Base-by-base conservation (phyloP, 2,113 vertebrate genomes). In the Hyla sarda region DNA sequence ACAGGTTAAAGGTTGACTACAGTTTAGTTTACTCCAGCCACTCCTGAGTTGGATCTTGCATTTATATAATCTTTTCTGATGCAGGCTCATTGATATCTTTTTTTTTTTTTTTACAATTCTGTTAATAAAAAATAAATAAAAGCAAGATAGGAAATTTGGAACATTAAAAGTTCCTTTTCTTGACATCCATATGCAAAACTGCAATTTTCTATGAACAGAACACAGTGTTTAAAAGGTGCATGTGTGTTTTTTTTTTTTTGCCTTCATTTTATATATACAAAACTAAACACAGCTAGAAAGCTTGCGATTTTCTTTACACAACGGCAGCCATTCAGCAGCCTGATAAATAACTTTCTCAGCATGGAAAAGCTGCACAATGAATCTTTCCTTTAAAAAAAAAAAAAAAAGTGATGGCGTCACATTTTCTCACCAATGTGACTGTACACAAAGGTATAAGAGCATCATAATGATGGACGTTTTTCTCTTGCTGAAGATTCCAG, bases 341-440 rank as follows among this genome's bases (percentile, higher is more conserved):
- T 92, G 91, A 92, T 87, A 90, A 91, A 93, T 90, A 91, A 94
- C 90, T 92, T 91, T 93, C 92, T 94, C 93, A 94, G 93, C 92
- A 91, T 93, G 93, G 94, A 92, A 92, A 95, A 95, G 94, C 94
- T 95, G 95, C 94, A 95, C 94, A 93, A 94, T 92, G 92, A 94
- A 92, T 93, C 93, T 92, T 93, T 93, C 92, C 28, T 60, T 76
- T 14, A 60, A 45, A 72, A 62, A 74, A 45, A 47, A 88, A 85
- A 78, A 92, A 91, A 93, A 92, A 94, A 94, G 94, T 95, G 94
- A 94, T 95, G 92, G 93, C 92, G 91, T 93, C 92, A 92, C 93
- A 93, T 34, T 87, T 90, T 91, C 89, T 92, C 87, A 90, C 92
- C 88, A 89, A 89, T 92, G 90, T 91, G 92, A 94, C 91, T 92